Base-by-base conservation (phyloP, 1,140 invertebrate genomes). In the Aphelinus certus region DNA sequence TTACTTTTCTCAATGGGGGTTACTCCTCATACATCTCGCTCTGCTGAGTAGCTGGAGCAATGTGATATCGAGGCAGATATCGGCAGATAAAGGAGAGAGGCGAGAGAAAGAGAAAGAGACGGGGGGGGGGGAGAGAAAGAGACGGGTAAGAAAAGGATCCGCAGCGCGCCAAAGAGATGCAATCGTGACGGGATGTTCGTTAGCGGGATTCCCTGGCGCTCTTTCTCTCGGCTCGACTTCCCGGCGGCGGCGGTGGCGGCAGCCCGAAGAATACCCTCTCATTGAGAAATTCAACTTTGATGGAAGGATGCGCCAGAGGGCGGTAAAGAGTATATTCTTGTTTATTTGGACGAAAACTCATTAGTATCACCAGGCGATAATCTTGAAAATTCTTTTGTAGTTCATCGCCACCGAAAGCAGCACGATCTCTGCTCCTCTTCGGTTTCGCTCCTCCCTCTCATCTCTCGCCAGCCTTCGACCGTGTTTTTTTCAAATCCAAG, bases 331-430 rank as follows among this genome's bases (percentile, higher is more conserved):
- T 26, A 26, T 26, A 26, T 26, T 26, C 26, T 26, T 26, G 26
- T 73, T 73, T 66, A 73, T 66, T 73, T 65, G 64, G 57, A 68
- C 48, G 49, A 68, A 56, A 60, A 70, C 60, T 75, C 73, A 71
- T 75, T 75, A 75, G 55, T 75, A 66, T 65, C 42, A 43, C 57
- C 47, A 10, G 10, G 64, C 64, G 64, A 73, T 73, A 61, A 67
- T 73, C 65, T 73, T 73, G 56, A 58, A 67, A 73, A 73, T 47
- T 66, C 62, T 73, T 73, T 73, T 72, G 62, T 72, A 42, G n/a
- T 26, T 26, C 26, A 26, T 26, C 26, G 26, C 26, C 26, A 26
- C 26, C 26, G 26, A 26, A 26, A 26, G 26, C 26, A 26, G 26
- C 26, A 26, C 0, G 26, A 26, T 26, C 26, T 26, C 26, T 26